These are phyloP conservation scores for Malurus splendens DNA, from an alignment of 2,797 vertebrate species.

Conservation along the genomic window DNA sequence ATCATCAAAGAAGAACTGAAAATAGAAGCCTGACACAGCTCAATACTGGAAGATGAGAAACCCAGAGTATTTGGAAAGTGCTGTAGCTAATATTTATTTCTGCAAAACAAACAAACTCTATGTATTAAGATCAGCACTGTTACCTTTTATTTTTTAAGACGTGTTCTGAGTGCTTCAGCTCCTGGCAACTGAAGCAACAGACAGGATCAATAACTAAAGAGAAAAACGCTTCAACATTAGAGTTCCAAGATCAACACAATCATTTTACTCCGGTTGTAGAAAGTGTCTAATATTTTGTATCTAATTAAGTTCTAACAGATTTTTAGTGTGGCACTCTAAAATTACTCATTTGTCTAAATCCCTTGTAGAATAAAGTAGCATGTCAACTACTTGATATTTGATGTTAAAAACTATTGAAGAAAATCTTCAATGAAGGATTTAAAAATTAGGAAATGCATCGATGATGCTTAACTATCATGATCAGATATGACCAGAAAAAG, in stretches of 20 bases:
- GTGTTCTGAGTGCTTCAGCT: neutral
- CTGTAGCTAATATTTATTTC: neutral
- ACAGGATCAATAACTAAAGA: neutral
- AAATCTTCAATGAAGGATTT: neutral
- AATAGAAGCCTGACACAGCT: neutral
- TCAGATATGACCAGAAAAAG: neutral
- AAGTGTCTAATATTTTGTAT: neutral
- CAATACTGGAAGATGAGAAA: neutral
- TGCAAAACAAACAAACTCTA: neutral
- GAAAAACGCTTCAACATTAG: neutral
- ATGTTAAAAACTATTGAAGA: neutral
- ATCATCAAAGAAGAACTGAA: neutral
- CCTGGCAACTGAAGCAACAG: neutral
- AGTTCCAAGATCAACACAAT: neutral
- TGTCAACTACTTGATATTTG: neutral
- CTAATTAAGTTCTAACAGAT: neutral
- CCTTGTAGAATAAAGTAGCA: neutral
- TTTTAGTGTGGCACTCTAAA: neutral
- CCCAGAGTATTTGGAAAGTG: neutral
- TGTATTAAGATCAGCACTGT: neutral
- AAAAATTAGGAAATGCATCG: neutral
- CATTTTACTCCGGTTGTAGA: neutral
- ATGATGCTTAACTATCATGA: neutral
- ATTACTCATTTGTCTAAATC: neutral
- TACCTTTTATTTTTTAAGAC: neutral